Evolutionary conservation across 92 coral and sea anemone genomes (phyloP), one percentile per base, ranked within the genome.

Genomic region (Porites divaricata): DNA sequence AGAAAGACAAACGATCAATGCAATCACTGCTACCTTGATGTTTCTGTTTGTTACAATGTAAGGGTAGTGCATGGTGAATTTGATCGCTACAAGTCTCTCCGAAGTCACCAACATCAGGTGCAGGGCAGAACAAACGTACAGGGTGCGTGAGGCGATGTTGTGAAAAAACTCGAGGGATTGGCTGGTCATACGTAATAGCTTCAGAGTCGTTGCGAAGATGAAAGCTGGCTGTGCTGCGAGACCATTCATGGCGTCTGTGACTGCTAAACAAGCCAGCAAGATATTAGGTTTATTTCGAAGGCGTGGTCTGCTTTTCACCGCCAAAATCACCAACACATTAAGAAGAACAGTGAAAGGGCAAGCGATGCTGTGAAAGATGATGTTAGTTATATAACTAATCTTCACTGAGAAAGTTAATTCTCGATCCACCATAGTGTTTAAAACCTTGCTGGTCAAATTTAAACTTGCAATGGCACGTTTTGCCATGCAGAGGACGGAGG

Each of bases 271-370:
- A 6, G 71, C 71, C 25, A 67, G 4, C 71, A 67, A 20, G 14
- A 67, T 24, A 17, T 67, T 23, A 0, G 71, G 16, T 28, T 67
- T 67, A 41, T 41, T 67, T 41, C 25, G 45, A 4, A 67, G 71
- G 14, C 35, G 11, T 67, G 71, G 28, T 67, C 45, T 22, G 0
- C 71, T 67, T 67, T 67, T 20, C 25, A 67, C 17, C 23, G 71
- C 49, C 8, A 67, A 22, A 22, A 67, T 67, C 71, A 67, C 71
- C 71, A 67, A 25, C 49, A 24, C 71, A 6, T 67, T 67, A 8
- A 67, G 71, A 11, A 11, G 11, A 67, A 67, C 45, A 13, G 71
- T 67, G 71, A 67, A 67, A n/a, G 71, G 71, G 25, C 71, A 67
- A 21, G 71, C 4, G 71, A 67, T n/a, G 49, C 23, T 21, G 41